Evolutionary conservation across 2,888 invertebrate species (phyloP).

Genomic region (Acleris literana): DNA sequence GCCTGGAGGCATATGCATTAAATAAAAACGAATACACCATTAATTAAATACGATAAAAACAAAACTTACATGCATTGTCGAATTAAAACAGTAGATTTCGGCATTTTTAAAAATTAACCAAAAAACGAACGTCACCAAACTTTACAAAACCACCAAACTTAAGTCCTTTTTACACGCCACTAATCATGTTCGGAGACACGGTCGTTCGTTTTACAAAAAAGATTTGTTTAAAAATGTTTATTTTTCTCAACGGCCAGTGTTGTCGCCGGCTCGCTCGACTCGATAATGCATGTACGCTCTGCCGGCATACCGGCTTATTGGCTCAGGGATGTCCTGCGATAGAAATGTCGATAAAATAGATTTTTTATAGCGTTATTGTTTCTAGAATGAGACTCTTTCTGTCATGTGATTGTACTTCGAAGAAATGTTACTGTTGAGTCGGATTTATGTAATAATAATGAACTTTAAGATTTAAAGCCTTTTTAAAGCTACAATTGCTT

Average conservation of each 20-base stretch:
- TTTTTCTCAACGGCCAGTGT: conserved; percentile 43
- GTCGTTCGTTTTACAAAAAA: conserved; percentile 13
- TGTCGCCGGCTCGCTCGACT: conserved; percentile 47
- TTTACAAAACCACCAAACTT: background rate
- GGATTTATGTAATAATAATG: too few relatives aligned
- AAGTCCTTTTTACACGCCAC: conserved; percentile 17
- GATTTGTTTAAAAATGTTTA: conserved; percentile 31
- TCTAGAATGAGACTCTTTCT: background rate
- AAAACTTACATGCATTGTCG: conserved; percentile 49
- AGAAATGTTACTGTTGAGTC: too few relatives aligned
- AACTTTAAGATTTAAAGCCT: too few relatives aligned
- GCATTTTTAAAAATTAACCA: conserved; percentile 43
- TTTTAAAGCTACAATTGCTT: too few relatives aligned
- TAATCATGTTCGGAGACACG: conserved; percentile 9
- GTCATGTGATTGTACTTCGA: background rate
- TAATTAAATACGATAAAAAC: background rate
- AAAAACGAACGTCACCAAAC: background rate
- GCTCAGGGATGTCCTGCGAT: conserved; percentile 49
- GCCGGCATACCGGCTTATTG: conserved; percentile 48
- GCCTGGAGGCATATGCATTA: too few relatives aligned
- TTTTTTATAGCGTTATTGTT: conserved; percentile 6
- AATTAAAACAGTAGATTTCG: conserved; percentile 45
- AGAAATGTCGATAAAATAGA: conserved; percentile 44
- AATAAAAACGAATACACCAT: background rate
- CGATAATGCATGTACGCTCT: conserved; percentile 56